A percentile compares a stretch with the other conserved stretches of the same genome.
These are phyloP conservation scores for Mechanitis messenoides DNA, from an alignment of 2,888 invertebrate species.

Conservation along the genomic window DNA sequence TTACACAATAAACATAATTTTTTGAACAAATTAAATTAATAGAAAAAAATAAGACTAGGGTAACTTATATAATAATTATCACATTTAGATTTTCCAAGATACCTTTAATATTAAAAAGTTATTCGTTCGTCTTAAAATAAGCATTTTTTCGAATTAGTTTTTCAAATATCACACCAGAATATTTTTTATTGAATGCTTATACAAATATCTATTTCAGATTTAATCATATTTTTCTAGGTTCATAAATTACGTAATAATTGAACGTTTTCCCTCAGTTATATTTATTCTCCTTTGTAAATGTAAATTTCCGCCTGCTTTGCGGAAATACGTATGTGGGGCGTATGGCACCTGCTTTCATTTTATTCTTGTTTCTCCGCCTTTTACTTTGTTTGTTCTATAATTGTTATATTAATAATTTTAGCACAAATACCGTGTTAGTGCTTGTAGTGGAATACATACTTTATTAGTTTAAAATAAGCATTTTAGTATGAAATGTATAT, in stretches of 20 bases:
- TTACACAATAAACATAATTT: too few species aligned
- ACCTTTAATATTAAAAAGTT: too few species aligned
- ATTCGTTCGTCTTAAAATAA: too few species aligned
- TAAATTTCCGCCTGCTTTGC: slow-evolving; percentile 2
- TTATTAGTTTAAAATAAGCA: too few species aligned
- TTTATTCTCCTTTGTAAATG: slow-evolving; percentile 1
- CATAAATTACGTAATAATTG: background rate
- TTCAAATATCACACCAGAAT: background rate
- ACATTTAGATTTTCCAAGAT: too few species aligned
- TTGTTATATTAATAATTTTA: background rate
- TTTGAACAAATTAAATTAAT: too few species aligned
- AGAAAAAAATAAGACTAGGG: too few species aligned
- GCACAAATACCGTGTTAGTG: too few species aligned
- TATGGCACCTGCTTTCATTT: slow-evolving; percentile 1
- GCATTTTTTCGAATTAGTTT: background rate
- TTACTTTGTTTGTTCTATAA: background rate
- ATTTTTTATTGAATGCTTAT: background rate
- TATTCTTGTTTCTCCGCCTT: background rate
- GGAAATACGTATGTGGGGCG: slow-evolving; percentile 5
- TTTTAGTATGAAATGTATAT: too few species aligned
- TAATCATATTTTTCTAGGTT: background rate
- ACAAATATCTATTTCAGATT: too few species aligned
- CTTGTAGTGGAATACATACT: too few species aligned
- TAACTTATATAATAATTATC: too few species aligned
- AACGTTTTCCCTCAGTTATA: background rate